phyloP scores from a whole-genome alignment of 2,888 invertebrate genomes.

The Acanthosepion lycidas region DNA sequence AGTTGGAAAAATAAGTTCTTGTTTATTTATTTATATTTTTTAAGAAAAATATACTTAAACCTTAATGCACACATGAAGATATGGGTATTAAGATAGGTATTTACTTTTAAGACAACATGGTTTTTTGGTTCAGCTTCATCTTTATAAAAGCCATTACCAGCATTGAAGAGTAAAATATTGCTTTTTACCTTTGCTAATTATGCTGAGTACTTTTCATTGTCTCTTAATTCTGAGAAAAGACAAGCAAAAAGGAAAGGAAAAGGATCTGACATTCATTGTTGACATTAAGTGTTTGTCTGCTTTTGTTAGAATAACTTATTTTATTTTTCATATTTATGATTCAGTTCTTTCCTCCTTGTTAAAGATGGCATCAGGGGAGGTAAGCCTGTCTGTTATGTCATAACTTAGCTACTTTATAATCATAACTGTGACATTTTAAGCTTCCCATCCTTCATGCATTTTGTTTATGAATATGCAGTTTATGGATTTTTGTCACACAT shows the following conservation, averaged over 20 bases:
- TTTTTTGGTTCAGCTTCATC: not conserved
- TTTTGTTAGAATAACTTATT: too few species aligned
- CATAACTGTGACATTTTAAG: conserved; percentile 33
- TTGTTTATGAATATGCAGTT: not conserved
- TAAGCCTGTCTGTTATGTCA: conserved; percentile 16
- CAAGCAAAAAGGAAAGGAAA: not conserved
- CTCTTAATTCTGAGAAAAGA: not conserved
- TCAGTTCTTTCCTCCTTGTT: not conserved
- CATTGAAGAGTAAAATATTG: not conserved
- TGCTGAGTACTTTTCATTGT: not conserved
- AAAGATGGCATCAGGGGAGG: not conserved
- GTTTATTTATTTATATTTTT: not conserved
- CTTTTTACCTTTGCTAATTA: not conserved
- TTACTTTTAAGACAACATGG: not conserved
- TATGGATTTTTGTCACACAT: not conserved
- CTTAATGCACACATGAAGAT: not conserved
- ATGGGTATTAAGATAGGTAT: not conserved
- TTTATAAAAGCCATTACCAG: not conserved
- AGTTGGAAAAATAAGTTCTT: not conserved
- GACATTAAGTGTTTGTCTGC: not conserved
- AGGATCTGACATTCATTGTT: not conserved
- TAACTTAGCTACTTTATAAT: not conserved
- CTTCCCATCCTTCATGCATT: not conserved
- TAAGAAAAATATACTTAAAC: not conserved
- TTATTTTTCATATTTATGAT: too few species aligned